phyloP scores from a whole-genome alignment of 2,797 vertebrate species.

The Arvicola amphibius region DNA sequence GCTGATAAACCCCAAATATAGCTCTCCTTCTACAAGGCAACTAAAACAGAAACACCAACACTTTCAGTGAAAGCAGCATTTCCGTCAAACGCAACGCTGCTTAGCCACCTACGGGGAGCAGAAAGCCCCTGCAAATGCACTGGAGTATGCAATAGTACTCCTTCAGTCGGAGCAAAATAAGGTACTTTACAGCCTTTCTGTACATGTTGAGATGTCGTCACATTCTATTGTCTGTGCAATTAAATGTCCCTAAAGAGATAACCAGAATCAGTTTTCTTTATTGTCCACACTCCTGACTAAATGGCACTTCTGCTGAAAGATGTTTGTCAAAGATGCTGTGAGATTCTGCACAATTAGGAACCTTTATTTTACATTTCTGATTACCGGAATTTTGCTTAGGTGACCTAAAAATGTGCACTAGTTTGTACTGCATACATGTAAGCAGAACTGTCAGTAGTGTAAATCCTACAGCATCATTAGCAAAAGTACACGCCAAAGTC shows the following conservation, averaged over 20 bases:
- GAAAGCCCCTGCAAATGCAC: slow-evolving; percentile 80
- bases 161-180: slow-evolving; percentile 83
- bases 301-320: slow-evolving; percentile 80
- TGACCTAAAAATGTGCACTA: slow-evolving; percentile 77
- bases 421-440: slow-evolving; percentile 83
- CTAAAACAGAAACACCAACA: slow-evolving; percentile 87
- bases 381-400: slow-evolving; percentile 75
- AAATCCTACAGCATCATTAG: slow-evolving; percentile 89
- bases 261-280: slow-evolving; percentile 81
- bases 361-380: slow-evolving; percentile 52
- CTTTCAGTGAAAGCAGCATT: slow-evolving; percentile 84
- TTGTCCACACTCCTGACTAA: slow-evolving; percentile 82
- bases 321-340: slow-evolving; percentile 83
- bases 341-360: slow-evolving; percentile 81
- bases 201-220: slow-evolving; percentile 84
- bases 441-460: slow-evolving; percentile 85
- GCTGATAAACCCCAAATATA: slow-evolving; percentile 87
- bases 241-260: slow-evolving; percentile 82
- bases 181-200: slow-evolving; percentile 84
- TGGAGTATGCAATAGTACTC: slow-evolving; percentile 73
- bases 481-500: slow-evolving; percentile 88
- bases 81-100: slow-evolving; percentile 85
- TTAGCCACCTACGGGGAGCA: slow-evolving; percentile 83
- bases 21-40: slow-evolving; percentile 85
- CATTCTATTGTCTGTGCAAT: slow-evolving; percentile 85